Evolutionary conservation across 2,888 invertebrate species (phyloP).

Genomic region (Drymonia ruficornis): DNA sequence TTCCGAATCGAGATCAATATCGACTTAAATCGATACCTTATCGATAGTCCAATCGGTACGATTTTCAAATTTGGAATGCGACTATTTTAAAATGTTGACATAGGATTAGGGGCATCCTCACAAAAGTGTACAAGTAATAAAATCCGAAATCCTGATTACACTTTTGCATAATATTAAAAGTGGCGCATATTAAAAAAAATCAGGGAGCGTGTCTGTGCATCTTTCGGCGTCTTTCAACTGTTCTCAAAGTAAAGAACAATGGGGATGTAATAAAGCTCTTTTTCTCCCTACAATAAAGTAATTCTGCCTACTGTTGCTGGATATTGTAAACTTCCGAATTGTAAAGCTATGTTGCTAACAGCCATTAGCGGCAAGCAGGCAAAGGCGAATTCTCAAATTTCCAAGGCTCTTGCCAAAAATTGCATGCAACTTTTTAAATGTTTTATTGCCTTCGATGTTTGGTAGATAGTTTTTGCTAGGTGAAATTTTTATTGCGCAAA

Average conservation of each 20-base stretch:
- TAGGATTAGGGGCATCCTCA: slow-evolving; percentile 33
- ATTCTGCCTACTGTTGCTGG: slow-evolving; percentile 76
- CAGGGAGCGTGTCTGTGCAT: slow-evolving; percentile 44
- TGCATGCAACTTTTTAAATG: slow-evolving; percentile 56
- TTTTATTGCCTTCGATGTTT: slow-evolving; percentile 25
- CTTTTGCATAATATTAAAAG: slow-evolving; percentile 57
- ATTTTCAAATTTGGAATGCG: background rate
- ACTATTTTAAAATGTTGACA: slow-evolving; percentile 18
- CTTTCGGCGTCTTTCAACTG: slow-evolving; percentile 66
- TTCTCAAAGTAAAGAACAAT: slow-evolving; percentile 58
- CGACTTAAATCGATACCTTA: background rate
- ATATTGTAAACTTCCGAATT: slow-evolving; percentile 78
- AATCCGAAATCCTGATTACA: slow-evolving; percentile 34
- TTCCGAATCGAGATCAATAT: background rate
- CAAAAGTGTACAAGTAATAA: slow-evolving; percentile 43
- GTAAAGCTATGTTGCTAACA: slow-evolving; percentile 58
- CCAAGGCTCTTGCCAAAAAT: slow-evolving; percentile 53
- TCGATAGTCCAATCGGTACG: background rate
- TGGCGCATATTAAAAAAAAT: slow-evolving; percentile 50
- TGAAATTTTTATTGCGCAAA: slow-evolving; percentile 68
- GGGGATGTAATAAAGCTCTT: slow-evolving; percentile 63
- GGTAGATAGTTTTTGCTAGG: slow-evolving; percentile 31
- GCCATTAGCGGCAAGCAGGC: slow-evolving; percentile 68
- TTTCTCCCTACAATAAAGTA: slow-evolving; percentile 74
- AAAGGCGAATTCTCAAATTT: slow-evolving; percentile 39